These are phyloP conservation scores for Falcaria lacertinaria DNA, from an alignment of 2,888 invertebrate species.

Conservation along the genomic window DNA sequence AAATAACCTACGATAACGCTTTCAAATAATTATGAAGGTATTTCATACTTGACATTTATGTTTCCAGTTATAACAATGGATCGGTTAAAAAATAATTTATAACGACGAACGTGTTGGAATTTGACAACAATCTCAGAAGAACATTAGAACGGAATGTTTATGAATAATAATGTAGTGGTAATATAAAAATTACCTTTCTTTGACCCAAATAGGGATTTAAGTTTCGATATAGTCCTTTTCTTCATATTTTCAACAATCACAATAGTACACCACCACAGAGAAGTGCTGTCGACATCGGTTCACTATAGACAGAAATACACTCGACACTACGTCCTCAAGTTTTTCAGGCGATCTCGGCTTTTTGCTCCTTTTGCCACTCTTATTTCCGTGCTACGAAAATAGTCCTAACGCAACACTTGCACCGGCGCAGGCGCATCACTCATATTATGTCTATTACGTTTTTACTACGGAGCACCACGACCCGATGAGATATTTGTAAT, in stretches of 20 bases:
- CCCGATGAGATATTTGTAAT: slow-evolving; percentile 7
- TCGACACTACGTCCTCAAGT: slow-evolving; percentile 71
- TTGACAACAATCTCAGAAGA: slow-evolving; percentile 11
- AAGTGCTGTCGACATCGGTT: slow-evolving; percentile 55
- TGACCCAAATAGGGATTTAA: slow-evolving; percentile 68
- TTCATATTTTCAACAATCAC: slow-evolving; percentile 52
- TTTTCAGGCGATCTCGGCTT: slow-evolving; percentile 70
- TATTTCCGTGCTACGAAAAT: slow-evolving; percentile 80
- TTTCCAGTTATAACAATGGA: neutral
- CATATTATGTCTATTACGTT: slow-evolving; percentile 40
- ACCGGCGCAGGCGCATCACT: slow-evolving; percentile 70
- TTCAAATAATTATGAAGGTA: neutral
- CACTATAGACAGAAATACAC: slow-evolving; percentile 72
- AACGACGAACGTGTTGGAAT: slow-evolving; percentile 21
- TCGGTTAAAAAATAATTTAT: neutral
- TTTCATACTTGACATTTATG: neutral
- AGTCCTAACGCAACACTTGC: slow-evolving; percentile 74
- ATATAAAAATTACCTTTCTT: slow-evolving; percentile 57
- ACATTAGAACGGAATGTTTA: slow-evolving; percentile 1
- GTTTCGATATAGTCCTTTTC: slow-evolving; percentile 70
- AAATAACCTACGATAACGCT: neutral
- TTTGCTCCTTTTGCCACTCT: slow-evolving; percentile 79
- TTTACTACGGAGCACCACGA: slow-evolving; percentile 10
- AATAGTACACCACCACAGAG: slow-evolving; percentile 39
- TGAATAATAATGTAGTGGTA: slow-evolving; percentile 7